Base-by-base conservation (phyloP, 2,113 vertebrate genomes). In the Ophthalmotilapia sp. region DNA sequence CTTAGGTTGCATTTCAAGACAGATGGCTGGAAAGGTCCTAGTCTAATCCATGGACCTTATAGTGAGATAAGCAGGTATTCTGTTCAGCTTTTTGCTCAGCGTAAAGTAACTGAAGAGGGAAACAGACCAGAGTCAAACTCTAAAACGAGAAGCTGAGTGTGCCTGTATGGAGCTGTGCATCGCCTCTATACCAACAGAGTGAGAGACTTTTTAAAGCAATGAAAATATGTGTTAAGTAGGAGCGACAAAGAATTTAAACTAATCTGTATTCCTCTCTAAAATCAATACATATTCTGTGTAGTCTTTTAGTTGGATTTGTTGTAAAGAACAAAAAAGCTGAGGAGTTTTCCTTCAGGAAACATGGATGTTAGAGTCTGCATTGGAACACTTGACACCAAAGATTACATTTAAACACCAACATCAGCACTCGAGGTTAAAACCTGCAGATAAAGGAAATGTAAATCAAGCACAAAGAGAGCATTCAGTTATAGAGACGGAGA, bases 401-500 rank as follows among this genome's bases (percentile, higher is more conserved):
- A 31, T 19, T 11, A 29, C 70, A 75, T 19, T 47, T 47, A 2
- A 29, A 0, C 75, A 53, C 47, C 47, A 80, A 40, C 79, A 80
- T 75, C 23, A 47, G 21, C 23, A 5, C 40, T 47, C 6, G 0
- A 45, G 15, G 70, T 31, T 31, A 77, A 77, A 49, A 77, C 70
- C 70, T 77, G 42, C 42, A 31, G 42, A 47, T 75, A 75, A 29
- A 75, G 70, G 0, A 77, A 47, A 49, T 49, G 5, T 19, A 31
- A n/a, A 80, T 17, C 1, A 10, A 15, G 17, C 15, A 8, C 9
- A 79, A 19, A 79, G 56, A 42, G 38, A 87, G 80, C 68, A 80
- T 84, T 86, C 29, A 31, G 19, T 68, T 47, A 68, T 1, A 14
- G 60, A 40, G 38, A 33, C n/a, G 86, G 81, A 86, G 38, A 84